phyloP scores from a whole-genome alignment of 2,797 vertebrate species.

The Discoglossus pictus region DNA sequence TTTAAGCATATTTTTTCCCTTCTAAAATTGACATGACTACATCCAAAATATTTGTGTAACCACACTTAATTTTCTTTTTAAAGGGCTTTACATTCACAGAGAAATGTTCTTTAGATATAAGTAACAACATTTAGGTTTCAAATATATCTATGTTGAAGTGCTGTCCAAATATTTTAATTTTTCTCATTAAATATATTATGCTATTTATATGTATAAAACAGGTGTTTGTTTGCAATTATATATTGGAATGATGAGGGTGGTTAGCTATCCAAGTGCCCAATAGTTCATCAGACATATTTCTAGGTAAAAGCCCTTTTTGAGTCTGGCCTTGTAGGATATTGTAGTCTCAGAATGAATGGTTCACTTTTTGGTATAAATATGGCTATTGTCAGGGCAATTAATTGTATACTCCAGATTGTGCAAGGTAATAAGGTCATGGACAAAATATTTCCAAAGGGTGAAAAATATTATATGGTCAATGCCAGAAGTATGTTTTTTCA shows the following conservation, averaged over 20 bases:
- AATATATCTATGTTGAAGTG: not conserved
- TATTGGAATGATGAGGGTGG: too few relatives aligned
- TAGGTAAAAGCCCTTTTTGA: conserved; percentile 25
- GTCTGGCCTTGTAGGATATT: conserved; percentile 25
- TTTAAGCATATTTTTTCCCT: conserved; percentile 65
- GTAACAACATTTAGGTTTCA: not conserved
- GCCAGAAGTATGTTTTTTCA: conserved; percentile 31
- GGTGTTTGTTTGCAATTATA: conserved; percentile 24
- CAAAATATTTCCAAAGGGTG: conserved; percentile 19
- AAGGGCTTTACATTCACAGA: conserved; percentile 8
- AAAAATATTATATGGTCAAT: conserved; percentile 20
- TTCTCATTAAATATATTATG: too few relatives aligned
- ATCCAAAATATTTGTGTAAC: conserved; percentile 63
- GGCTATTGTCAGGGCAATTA: conserved; percentile 38
- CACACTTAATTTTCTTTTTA: conserved; percentile 49
- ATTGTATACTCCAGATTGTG: conserved; percentile 33
- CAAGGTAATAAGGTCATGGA: conserved; percentile 25
- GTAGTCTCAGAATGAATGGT: conserved; percentile 24
- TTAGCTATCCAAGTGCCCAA: too few relatives aligned
- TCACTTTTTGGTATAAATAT: conserved; percentile 28
- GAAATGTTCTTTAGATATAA: conserved; percentile 9
- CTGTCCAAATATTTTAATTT: too few relatives aligned
- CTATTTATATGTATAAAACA: too few relatives aligned
- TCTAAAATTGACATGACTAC: conserved; percentile 65
- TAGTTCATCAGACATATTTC: conserved; percentile 20